Base-by-base conservation (phyloP, 2,888 invertebrate genomes). In the Bellardia pandia region DNA sequence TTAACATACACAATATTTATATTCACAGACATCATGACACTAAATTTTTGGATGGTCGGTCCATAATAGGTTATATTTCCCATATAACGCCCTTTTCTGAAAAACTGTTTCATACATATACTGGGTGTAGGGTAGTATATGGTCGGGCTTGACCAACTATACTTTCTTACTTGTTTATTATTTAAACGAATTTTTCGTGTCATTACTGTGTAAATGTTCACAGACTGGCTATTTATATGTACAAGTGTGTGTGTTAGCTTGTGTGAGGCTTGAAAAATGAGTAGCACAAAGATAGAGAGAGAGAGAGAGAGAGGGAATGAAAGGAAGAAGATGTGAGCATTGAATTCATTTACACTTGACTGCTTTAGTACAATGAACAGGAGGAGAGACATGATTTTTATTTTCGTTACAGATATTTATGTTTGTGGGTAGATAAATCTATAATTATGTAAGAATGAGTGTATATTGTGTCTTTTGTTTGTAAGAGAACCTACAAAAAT, bases 161-260 rank as follows among this genome's bases (percentile, higher is more conserved):
- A 23, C 23, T 23, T 23, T 23, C 23, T 23, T 23, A 23, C 23
- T 23, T 23, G 58, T 81, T 77, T 72, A 81, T 72, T 74, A 79
- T 77, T 76, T 45, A 71, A 71, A 77, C 14, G 37, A 77, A 71
- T 45, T 78, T 84, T 83, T 64, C 53, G 23, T 77, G 14, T 84
- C 53, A 66, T 72, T 66, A 30, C 82, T 81, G 58, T 80, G 51
- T 84, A 64, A 48, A 81, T 71, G 84, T 88, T 74, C 88, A 88
- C 82, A 89, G 60, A 91, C 89, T 89, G 86, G 75, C 42, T 78
- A 56, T 78, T 71, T 71, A 37, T 33, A 48, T 74, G 60, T 14
- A n/a, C 23, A 53, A 14, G 62, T 64, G 48, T 68, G 56, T 48
- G 66, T 71, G 33, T 30, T 13, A 33, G 33, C 51, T 5, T 58